These are phyloP conservation scores for Melikaiella ostensackeni DNA, from an alignment of 2,888 invertebrate species.

Conservation along the genomic window DNA sequence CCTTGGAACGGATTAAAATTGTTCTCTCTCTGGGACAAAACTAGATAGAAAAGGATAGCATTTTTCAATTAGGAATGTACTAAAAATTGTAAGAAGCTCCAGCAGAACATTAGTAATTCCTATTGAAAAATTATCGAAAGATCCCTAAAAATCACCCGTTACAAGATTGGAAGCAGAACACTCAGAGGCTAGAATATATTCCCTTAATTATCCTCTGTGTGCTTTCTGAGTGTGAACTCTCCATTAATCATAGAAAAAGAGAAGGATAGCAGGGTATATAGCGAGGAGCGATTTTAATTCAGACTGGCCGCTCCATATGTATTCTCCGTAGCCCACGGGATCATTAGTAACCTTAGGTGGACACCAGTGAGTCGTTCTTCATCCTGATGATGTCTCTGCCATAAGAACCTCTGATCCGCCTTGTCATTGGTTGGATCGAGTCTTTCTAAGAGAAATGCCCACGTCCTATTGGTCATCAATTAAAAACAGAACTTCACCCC, in stretches of 20 bases:
- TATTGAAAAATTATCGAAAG: neutral
- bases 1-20: neutral
- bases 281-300: conserved; percentile 75
- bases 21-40: neutral
- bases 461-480: conserved; percentile 34
- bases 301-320: conserved; percentile 75
- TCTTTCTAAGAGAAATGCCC: conserved; percentile 36
- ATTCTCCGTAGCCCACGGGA: conserved; percentile 72
- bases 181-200: conserved; percentile 76
- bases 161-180: conserved; percentile 71
- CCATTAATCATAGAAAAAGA: conserved; percentile 76
- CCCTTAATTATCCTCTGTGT: conserved; percentile 77
- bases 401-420: conserved; percentile 63
- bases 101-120: neutral
- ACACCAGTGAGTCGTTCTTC: conserved; percentile 75
- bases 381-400: conserved; percentile 71
- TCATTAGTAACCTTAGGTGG: conserved; percentile 77
- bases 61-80: neutral
- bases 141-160: conserved; percentile 66
- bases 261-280: conserved; percentile 70
- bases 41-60: neutral
- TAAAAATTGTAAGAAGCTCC: no score
- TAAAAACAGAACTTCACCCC: conserved; percentile 48
- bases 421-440: conserved; percentile 60
- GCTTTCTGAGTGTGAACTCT: conserved; percentile 78